Conservation (phyloP, 2,113 vertebrate species). For the Bambusicola thoracicus region DNA sequence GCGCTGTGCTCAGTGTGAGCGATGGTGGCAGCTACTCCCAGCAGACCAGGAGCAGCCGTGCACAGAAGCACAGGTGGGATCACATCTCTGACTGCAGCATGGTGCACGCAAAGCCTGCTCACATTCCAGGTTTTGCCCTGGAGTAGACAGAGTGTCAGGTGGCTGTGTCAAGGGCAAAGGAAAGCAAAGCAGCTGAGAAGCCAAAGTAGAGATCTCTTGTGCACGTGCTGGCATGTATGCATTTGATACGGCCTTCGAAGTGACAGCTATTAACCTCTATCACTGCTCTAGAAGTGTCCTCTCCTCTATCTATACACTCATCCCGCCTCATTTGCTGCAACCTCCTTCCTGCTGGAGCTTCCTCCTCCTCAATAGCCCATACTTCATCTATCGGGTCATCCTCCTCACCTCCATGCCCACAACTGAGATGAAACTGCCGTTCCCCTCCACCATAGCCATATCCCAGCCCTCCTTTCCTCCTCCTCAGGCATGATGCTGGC, state of each 20-base stretch:
- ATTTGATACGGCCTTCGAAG: not conserved
- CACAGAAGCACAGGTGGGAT: not conserved
- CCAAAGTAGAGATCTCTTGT: not conserved
- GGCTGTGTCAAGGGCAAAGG: not conserved
- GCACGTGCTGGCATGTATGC: not conserved
- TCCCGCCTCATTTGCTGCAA: not conserved
- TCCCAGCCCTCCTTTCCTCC: slow-evolving; percentile 33
- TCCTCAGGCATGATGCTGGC: slow-evolving; percentile 58
- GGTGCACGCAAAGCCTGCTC: not conserved
- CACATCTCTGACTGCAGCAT: not conserved
- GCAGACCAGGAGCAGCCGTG: not conserved
- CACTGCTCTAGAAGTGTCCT: not conserved
- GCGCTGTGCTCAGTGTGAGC: not conserved
- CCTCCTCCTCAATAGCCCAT: slow-evolving; percentile 12
- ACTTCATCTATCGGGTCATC: slow-evolving; percentile 10
- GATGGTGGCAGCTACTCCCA: not conserved
- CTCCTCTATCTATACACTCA: not conserved
- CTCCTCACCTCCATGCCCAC: not conserved
- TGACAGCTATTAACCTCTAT: slow-evolving; percentile 2
- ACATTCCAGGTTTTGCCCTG: not conserved
- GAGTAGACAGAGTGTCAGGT: not conserved
- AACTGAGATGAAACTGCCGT: not conserved
- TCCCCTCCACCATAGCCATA: not conserved
- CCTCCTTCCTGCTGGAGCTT: not conserved
- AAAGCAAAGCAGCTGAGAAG: slow-evolving; percentile 5